Evolutionary conservation across 1,140 invertebrate genomes (phyloP).

Genomic region (Rhyzopertha dominica): DNA sequence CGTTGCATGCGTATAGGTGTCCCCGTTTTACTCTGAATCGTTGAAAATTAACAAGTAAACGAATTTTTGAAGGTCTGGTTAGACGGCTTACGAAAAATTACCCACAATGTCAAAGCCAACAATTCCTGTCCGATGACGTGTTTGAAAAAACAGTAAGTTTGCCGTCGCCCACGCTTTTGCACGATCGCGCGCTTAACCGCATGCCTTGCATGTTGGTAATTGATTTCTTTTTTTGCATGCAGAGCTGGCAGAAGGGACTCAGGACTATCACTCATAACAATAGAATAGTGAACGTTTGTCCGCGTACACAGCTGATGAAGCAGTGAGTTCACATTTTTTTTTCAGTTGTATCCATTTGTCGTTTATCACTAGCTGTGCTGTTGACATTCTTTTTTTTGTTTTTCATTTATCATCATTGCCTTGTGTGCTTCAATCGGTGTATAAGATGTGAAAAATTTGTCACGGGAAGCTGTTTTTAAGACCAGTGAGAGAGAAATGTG

Average conservation of each 20-base stretch:
- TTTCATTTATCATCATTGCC: too few relatives aligned
- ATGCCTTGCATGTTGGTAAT: conserved; percentile 4
- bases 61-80: conserved; percentile 88
- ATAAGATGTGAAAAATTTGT: too few relatives aligned
- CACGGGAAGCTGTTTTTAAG: too few relatives aligned
- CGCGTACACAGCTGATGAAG: conserved; percentile 92
- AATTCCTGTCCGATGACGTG: conserved; percentile 98
- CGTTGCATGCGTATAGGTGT: too few relatives aligned
- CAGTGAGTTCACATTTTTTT: conserved; percentile 81
- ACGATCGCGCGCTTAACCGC: conserved; percentile 19
- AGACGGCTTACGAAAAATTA: conserved; percentile 88
- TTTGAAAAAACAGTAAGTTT: conserved; percentile 98
- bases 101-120: conserved; percentile 98
- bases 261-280: conserved; percentile 92
- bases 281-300: conserved; percentile 95
- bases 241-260: conserved; percentile 90
- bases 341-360: background rate
- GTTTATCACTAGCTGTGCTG: background rate
- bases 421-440: too few relatives aligned
- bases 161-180: background rate
- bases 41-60: too few relatives aligned
- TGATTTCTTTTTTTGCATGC: conserved; percentile 38
- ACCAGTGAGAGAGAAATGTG: too few relatives aligned
- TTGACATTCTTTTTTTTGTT: too few relatives aligned
- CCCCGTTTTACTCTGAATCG: too few relatives aligned